Conservation (phyloP, 2,888 invertebrate genomes). For the Ptilodon capucinus region DNA sequence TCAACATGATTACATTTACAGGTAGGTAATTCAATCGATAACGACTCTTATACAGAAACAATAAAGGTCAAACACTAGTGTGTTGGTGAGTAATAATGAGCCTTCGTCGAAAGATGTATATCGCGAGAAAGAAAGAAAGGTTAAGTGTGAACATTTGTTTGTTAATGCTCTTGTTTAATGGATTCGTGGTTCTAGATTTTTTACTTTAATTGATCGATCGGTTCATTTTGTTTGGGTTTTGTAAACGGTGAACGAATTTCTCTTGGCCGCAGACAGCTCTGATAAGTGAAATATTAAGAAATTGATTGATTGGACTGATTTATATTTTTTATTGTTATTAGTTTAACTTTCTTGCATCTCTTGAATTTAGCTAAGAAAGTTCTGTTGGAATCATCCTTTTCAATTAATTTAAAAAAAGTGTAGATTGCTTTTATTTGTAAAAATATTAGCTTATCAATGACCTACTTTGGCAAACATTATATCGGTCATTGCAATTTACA, state of each 20-base stretch:
- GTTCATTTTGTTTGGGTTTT: constrained; percentile 35
- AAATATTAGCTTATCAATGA: background rate
- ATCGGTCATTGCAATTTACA: background rate
- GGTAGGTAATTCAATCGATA: constrained; percentile 17
- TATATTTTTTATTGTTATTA: background rate
- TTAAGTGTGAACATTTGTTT: constrained; percentile 82
- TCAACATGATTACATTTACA: constrained; percentile 21
- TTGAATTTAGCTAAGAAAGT: too few relatives aligned
- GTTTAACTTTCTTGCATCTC: too few relatives aligned
- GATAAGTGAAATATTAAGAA: constrained; percentile 23
- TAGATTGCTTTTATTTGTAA: too few relatives aligned
- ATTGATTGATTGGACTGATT: background rate
- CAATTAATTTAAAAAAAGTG: too few relatives aligned
- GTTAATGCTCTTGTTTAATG: constrained; percentile 78
- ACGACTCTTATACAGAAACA: constrained; percentile 24
- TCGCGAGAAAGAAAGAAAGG: constrained; percentile 73
- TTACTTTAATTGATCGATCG: constrained; percentile 64
- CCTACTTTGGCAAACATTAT: background rate
- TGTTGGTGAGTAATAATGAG: constrained; percentile 67
- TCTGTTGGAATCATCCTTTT: too few relatives aligned
- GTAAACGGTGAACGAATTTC: constrained; percentile 39
- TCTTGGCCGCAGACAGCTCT: constrained; percentile 28
- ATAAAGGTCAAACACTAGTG: constrained; percentile 23
- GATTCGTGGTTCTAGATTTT: constrained; percentile 69
- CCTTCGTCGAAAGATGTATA: constrained; percentile 74